Base-by-base conservation (phyloP, 2,797 vertebrate genomes). In the Microtus obscurus region DNA sequence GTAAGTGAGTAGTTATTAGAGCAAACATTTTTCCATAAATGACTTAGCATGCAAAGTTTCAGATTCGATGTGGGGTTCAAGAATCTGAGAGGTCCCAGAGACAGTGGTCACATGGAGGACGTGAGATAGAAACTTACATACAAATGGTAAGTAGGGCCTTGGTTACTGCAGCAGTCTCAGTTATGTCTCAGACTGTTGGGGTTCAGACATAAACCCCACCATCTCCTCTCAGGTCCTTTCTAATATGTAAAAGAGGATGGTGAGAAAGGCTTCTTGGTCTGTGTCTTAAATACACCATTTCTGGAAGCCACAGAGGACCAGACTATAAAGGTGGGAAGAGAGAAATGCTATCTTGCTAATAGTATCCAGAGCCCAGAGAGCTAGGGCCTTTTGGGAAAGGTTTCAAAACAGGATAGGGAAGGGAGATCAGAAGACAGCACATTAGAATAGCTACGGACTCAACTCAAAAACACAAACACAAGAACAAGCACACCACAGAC, bases 301-400 rank as follows among this genome's bases (percentile, higher is more conserved):
- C 76, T 48, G 31, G 56, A 40, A 29, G 51, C 29, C 65, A 78
- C 34, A 90, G 53, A 61, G 31, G 31, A 23, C 11, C 79, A 77
- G 43, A 61, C 27, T 5, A 40, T 37, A 51, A 74, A 94, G 56
- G 93, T 31, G 56, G 94, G 78, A 91, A 87, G 90, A 88, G 71
- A 90, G 82, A 94, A 87, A 69, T 13, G 45, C 21, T 29, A 73
- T 76, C 43, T 92, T 82, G 37, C 23, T 90, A 71, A 73, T 48
- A 63, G 82, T 8, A 61, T 80, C 87, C 90, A 87, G 80, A 71
- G 69, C 51, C 37, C 43, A 78, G 29, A 25, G n/a, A 92, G 53
- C 21, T 29, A 5, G 14, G 45, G n/a, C 17, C 31, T 65, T 76
- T 43, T 21, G 37, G 31, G 17, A 80, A 94, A 89, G 69, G 48